These are phyloP conservation scores for Myiozetetes cayanensis DNA, from an alignment of 2,113 vertebrate species.

Conservation along the genomic window DNA sequence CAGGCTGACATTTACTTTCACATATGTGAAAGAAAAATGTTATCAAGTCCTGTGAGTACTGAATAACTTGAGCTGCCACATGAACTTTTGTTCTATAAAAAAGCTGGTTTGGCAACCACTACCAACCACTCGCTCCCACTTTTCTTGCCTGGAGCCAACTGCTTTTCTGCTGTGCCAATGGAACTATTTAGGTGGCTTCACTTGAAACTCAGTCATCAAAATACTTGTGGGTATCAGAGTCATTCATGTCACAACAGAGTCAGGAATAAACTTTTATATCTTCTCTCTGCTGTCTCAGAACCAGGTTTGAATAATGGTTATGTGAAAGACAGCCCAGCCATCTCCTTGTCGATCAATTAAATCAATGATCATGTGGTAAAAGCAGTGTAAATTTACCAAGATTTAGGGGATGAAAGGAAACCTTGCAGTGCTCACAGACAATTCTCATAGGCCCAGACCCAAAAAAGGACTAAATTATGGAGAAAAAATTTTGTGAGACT, in stretches of 20 bases:
- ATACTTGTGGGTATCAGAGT: neutral
- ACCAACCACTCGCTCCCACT: neutral
- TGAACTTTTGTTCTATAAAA: neutral
- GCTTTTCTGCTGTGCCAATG: neutral
- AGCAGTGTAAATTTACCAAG: neutral
- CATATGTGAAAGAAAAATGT: neutral
- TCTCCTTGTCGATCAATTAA: neutral
- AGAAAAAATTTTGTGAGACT: neutral
- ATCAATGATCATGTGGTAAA: accelerated
- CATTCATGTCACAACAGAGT: neutral
- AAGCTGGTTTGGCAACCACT: neutral
- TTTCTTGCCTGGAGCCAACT: neutral
- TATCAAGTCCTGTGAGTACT: neutral
- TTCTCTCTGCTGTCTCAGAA: neutral
- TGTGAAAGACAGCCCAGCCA: neutral
- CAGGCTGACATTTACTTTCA: neutral
- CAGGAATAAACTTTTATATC: neutral
- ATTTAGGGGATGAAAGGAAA: neutral
- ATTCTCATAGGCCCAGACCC: neutral
- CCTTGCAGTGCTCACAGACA: neutral
- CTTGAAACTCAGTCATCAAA: neutral
- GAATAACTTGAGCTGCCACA: neutral
- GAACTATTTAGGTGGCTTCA: neutral
- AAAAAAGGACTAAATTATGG: neutral
- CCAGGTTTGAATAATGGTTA: neutral